Percentiles rank a stretch among this genome's conserved stretches.
phyloP scores from a whole-genome alignment of 92 coral and sea anemone species.

The Siderastrea siderea region DNA sequence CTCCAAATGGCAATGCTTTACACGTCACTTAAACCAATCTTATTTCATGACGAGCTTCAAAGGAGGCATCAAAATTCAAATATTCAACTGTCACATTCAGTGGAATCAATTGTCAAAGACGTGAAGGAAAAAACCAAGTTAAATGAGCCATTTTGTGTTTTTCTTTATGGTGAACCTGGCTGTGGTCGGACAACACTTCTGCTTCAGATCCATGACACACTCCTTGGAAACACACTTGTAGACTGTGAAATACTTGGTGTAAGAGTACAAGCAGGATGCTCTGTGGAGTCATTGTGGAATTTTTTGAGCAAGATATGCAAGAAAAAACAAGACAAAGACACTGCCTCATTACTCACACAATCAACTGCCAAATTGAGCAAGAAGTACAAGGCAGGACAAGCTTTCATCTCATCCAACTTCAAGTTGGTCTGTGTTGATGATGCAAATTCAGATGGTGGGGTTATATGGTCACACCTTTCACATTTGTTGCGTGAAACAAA shows the following conservation, averaged over 20 bases:
- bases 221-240: slow-evolving; percentile 29
- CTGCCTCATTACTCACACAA: slow-evolving; percentile 66
- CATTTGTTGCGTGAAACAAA: slow-evolving; percentile 53
- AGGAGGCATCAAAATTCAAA: background rate
- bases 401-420: slow-evolving; percentile 62
- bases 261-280: slow-evolving; percentile 60
- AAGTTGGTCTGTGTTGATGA: slow-evolving; percentile 85
- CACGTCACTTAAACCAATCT: slow-evolving; percentile 23
- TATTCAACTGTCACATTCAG: slow-evolving; percentile 5
- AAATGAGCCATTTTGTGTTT: slow-evolving; percentile 1
- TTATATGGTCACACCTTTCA: slow-evolving; percentile 60
- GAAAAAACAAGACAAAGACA: slow-evolving; percentile 70
- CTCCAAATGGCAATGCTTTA: slow-evolving; percentile 6
- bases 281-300: slow-evolving; percentile 75
- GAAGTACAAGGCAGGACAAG: slow-evolving; percentile 58
- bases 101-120: slow-evolving; percentile 2
- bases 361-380: slow-evolving; percentile 52
- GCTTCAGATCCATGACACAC: slow-evolving; percentile 64
- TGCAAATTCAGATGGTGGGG: slow-evolving; percentile 54
- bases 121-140: background rate
- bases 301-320: slow-evolving; percentile 71
- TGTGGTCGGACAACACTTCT: slow-evolving; percentile 87
- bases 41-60: background rate
- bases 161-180: slow-evolving; percentile 84
- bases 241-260: slow-evolving; percentile 68